Base-by-base conservation (phyloP, 2,113 vertebrate species). In the Anolis carolinensis region DNA sequence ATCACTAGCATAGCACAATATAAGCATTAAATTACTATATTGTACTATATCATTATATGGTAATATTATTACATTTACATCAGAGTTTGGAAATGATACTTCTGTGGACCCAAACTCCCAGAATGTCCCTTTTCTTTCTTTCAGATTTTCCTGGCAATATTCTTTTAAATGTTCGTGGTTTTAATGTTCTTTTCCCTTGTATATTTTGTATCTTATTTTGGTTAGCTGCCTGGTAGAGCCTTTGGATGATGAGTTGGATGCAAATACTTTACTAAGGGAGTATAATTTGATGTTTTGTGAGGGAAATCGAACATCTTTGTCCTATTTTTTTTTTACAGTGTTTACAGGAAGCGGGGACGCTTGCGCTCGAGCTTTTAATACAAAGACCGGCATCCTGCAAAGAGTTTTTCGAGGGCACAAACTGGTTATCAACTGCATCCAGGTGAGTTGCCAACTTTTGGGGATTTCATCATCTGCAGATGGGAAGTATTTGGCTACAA, bases 261-360 rank as follows among this genome's bases (percentile, higher is more conserved):
- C 27, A 75, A n/a, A 74, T 50, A 34, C 59, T 73, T 59, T 59
- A 70, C 70, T n/a, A 36, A 39, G 52, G 7, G 23, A 34, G 11
- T 25, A 32, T n/a, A 30, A 30, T 10, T 59, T 59, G 18, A 1
- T 59, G 14, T 59, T 59, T 59, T 44, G 16, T 74, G 55, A 67
- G 44, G 1, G 14, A 32, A 7, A 36, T 72, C 81, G 21, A 0
- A 48, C 67, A n/a, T 65, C 27, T 88, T 89, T 89, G 82, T 13
- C 73, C 92, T 76, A 2, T 44, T 1, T 0, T 93, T 16, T 62
- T 63, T 20, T 44, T 67, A 11, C 95, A 97, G 97, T 97, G 92
- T 97, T 97, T 92, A 97, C 97, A 1, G 97, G 97, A 91, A 97
- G 97, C 0, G 97, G 96, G 0, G 97, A 97, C 62, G 95, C 97